Evolutionary conservation across 1,140 invertebrate species (phyloP).

Genomic region (Dysdera silvatica): DNA sequence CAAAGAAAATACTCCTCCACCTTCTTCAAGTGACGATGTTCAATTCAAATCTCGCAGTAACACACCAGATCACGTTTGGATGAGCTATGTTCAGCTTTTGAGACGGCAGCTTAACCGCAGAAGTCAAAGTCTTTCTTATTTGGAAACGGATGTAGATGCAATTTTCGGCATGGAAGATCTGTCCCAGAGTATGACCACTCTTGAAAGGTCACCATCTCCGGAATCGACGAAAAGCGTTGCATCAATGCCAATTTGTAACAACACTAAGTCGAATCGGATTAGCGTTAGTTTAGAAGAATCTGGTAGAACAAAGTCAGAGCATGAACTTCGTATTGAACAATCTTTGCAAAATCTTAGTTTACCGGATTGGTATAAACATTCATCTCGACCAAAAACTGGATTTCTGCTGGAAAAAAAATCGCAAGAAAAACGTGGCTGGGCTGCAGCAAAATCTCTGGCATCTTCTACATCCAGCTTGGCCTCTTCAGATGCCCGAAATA

Average conservation of each 20-base stretch:
- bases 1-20: background rate
- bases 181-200: constrained; percentile 9
- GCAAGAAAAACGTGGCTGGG: constrained; percentile 23
- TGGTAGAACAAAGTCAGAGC: constrained; percentile 60
- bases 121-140: constrained; percentile 16
- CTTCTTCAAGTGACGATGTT: background rate
- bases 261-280: constrained; percentile 6
- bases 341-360: constrained; percentile 85
- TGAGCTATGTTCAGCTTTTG: constrained; percentile 15
- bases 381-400: constrained; percentile 41
- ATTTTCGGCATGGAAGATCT: constrained; percentile 10
- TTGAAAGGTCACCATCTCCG: too few species aligned
- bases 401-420: constrained; percentile 33
- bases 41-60: background rate
- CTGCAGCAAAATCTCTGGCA: constrained; percentile 50
- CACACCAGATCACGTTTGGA: constrained; percentile 20
- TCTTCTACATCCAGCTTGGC: constrained; percentile 60
- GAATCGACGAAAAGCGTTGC: background rate
- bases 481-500: constrained; percentile 34
- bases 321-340: constrained; percentile 82
- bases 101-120: constrained; percentile 5
- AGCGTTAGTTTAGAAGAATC: constrained; percentile 37
- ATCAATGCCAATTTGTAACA: background rate
- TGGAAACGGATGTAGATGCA: constrained; percentile 20
- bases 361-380: constrained; percentile 89